Evolutionary conservation across 2,113 vertebrate genomes (phyloP).

Genomic region (Barnardius zonarius): DNA sequence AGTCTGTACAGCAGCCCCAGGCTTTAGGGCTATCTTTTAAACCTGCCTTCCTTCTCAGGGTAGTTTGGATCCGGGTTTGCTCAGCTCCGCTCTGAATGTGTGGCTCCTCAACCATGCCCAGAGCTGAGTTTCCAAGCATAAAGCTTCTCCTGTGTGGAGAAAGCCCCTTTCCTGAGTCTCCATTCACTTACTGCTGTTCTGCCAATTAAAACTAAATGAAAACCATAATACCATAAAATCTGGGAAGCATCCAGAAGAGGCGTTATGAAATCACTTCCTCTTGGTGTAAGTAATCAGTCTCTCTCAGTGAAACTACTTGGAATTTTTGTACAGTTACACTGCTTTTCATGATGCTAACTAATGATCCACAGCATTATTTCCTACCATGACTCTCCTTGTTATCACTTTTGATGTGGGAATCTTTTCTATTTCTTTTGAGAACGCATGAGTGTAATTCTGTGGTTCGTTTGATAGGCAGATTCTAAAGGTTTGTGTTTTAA

Average conservation of each 20-base stretch:
- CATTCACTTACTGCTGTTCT: background rate
- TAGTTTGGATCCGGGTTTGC: background rate
- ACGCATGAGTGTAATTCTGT: background rate
- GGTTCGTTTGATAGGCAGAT: background rate
- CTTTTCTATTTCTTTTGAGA: background rate
- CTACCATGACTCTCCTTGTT: background rate
- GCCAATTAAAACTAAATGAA: background rate
- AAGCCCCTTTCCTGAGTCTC: background rate
- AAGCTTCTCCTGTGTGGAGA: accelerated
- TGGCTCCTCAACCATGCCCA: background rate
- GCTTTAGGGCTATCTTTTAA: background rate
- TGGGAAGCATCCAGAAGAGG: background rate
- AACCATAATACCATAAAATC: background rate
- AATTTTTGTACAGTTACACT: background rate
- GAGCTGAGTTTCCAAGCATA: background rate
- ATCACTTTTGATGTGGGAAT: background rate
- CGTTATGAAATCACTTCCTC: slow-evolving; percentile 27
- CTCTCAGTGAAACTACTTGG: background rate
- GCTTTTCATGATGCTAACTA: background rate
- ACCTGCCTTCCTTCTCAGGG: background rate
- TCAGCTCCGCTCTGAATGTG: background rate
- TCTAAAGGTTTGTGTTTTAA: background rate
- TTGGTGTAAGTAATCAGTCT: background rate
- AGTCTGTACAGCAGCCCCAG: background rate
- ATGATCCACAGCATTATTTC: background rate